These are phyloP conservation scores for Eospalax fontanierii DNA, from an alignment of 2,797 vertebrate genomes.

Conservation along the genomic window DNA sequence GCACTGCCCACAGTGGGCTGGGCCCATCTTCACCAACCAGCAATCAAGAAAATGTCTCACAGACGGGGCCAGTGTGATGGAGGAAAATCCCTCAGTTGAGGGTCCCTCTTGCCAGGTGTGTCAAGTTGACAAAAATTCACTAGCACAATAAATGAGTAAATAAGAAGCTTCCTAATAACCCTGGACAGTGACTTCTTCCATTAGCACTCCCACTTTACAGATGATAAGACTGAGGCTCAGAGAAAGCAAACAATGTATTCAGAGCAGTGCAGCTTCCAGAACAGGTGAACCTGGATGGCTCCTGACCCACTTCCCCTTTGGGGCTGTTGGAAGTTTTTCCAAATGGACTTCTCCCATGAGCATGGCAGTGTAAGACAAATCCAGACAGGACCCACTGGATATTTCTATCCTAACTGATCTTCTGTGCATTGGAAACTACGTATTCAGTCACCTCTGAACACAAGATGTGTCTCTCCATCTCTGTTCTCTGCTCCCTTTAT, in stretches of 20 bases:
- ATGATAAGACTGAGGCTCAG: not conserved
- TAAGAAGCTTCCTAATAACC: not conserved
- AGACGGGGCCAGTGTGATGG: too few relatives aligned
- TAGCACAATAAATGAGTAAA: not conserved
- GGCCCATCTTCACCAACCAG: too few relatives aligned
- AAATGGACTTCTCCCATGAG: not conserved
- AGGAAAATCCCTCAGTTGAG: too few relatives aligned
- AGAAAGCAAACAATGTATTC: not conserved
- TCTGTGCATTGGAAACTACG: not conserved
- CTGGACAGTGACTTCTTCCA: not conserved
- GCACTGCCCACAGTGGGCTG: too few relatives aligned
- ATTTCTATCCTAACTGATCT: slow-evolving; percentile 21
- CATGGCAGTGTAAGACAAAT: not conserved
- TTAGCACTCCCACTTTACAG: not conserved
- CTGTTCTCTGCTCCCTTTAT: not conserved
- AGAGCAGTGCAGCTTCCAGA: not conserved
- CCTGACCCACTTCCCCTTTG: not conserved
- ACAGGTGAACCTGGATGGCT: not conserved
- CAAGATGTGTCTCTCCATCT: not conserved
- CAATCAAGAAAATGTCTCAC: too few relatives aligned
- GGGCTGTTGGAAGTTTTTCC: not conserved
- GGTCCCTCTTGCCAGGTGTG: too few relatives aligned
- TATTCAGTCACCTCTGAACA: not conserved
- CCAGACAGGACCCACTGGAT: not conserved
- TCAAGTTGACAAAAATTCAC: too few relatives aligned